phyloP scores from a whole-genome alignment of 2,888 invertebrate genomes.

The Micropterix aruncella region DNA sequence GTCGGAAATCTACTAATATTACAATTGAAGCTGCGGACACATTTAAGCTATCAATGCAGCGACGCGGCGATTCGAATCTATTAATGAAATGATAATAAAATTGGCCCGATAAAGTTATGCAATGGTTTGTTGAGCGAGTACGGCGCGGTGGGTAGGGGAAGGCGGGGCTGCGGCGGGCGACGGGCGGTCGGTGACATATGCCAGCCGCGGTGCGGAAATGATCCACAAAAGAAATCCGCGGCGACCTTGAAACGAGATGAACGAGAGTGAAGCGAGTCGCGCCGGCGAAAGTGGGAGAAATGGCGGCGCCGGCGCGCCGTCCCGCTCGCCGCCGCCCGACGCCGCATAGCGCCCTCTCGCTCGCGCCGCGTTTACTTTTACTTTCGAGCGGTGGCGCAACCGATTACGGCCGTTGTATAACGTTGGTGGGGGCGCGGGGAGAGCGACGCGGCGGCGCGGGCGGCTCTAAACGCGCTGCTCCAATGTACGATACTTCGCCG shows the following conservation, averaged over 20 bases:
- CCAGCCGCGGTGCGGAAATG: background rate
- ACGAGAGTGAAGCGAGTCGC: background rate
- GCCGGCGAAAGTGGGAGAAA: background rate
- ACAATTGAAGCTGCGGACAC: no score
- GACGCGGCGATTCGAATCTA: no score
- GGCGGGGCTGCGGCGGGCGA: no score
- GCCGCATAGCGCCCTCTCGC: background rate
- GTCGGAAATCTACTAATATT: no score
- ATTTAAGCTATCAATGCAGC: no score
- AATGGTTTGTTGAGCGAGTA: no score
- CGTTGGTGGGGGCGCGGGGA: background rate
- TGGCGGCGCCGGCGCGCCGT: background rate
- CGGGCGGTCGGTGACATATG: background rate
- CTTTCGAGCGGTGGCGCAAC: background rate
- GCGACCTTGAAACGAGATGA: background rate
- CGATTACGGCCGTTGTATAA: background rate
- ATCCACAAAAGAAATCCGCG: background rate
- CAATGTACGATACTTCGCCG: no score
- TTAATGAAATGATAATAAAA: no score
- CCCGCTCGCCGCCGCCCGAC: background rate
- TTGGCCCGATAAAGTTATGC: no score
- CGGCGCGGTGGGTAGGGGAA: no score
- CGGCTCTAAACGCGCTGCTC: background rate
- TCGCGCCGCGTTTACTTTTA: background rate
- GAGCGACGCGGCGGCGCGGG: background rate